Conservation (phyloP, 2,797 vertebrate genomes). For the Sitta carolinensis region DNA sequence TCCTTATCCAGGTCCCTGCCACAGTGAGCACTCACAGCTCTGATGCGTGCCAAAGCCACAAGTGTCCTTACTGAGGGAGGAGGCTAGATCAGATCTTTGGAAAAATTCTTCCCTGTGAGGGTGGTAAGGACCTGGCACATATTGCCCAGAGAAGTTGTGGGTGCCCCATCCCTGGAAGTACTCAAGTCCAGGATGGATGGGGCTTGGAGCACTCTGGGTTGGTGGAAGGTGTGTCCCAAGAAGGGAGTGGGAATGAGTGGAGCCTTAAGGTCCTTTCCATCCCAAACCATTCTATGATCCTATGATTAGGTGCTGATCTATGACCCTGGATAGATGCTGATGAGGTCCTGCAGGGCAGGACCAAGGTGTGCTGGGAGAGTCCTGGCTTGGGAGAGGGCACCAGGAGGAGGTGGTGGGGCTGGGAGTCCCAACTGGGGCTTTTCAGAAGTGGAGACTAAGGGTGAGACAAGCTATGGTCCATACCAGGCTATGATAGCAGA, state of each 20-base stretch:
- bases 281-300: background rate
- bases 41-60: background rate
- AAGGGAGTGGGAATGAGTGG: rapidly evolving
- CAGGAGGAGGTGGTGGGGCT: background rate
- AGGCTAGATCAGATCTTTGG: background rate
- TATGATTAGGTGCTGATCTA: background rate
- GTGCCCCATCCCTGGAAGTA: background rate
- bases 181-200: rapidly evolving
- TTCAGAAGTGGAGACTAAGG: background rate
- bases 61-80: background rate
- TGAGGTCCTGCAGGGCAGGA: background rate
- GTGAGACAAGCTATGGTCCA: background rate
- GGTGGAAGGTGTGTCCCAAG: background rate
- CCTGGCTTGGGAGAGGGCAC: background rate
- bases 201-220: rapidly evolving
- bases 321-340: rapidly evolving
- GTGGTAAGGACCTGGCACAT: background rate
- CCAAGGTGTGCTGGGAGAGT: background rate
- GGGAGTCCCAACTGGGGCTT: rapidly evolving
- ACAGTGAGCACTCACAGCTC: background rate
- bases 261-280: background rate
- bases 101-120: background rate
- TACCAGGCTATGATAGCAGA: rapidly evolving
- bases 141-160: background rate
- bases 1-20: background rate